Conservation (phyloP, 2,888 invertebrate genomes). For the Alcis repandata region DNA sequence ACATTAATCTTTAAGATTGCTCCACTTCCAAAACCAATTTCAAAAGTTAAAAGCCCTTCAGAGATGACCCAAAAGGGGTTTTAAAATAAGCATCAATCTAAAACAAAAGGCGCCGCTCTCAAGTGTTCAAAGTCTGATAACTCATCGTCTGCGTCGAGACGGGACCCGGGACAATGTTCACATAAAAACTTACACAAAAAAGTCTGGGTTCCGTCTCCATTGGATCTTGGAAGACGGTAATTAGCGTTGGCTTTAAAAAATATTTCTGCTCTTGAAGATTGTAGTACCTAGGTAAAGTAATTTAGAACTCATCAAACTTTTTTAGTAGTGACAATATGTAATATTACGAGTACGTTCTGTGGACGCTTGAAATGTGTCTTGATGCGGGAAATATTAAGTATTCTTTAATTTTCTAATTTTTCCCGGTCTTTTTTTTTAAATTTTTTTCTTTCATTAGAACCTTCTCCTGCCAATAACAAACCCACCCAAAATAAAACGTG, state of each 20-base stretch:
- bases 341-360: no score
- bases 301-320: no score
- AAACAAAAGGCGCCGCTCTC: constrained; percentile 64
- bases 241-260: not conserved
- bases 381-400: no score
- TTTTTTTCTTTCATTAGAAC: no score
- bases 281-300: not conserved
- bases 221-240: constrained; percentile 39
- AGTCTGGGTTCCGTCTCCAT: constrained; percentile 60
- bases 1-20: constrained; percentile 19
- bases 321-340: no score
- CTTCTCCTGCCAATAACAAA: no score
- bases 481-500: no score
- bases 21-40: constrained; percentile 19
- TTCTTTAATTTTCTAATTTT: no score
- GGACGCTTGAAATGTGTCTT: no score
- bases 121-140: constrained; percentile 62
- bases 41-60: constrained; percentile 20
- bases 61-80: constrained; percentile 14
- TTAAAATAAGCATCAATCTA: constrained; percentile 35
- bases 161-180: constrained; percentile 68
- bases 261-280: not conserved
- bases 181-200: constrained; percentile 68
- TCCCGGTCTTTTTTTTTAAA: no score
- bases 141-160: constrained; percentile 67